phyloP scores from a whole-genome alignment of 2,113 vertebrate species.

The Arvicanthis niloticus region DNA sequence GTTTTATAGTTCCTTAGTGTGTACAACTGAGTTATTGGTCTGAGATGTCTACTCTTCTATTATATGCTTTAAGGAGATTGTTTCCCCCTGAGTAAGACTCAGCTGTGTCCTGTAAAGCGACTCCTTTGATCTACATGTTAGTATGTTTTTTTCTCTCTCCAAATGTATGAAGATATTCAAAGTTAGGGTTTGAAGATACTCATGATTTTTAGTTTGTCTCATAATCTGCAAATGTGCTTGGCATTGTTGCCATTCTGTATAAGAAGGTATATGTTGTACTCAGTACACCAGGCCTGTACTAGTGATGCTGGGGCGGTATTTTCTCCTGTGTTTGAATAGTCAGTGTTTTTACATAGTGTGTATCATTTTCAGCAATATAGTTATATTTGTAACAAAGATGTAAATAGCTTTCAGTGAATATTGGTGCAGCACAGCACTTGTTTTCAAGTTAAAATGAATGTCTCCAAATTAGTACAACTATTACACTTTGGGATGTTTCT shows the following conservation, averaged over 20 bases:
- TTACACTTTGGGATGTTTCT: not conserved
- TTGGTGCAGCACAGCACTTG: not conserved
- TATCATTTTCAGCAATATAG: not conserved
- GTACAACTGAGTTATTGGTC: not conserved
- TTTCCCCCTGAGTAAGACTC: not conserved
- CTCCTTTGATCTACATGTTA: not conserved
- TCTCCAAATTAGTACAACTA: not conserved
- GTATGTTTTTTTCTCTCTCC: slow-evolving; percentile 4
- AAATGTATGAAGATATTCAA: not conserved
- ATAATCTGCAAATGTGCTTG: not conserved
- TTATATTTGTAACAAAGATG: not conserved
- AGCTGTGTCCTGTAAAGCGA: not conserved
- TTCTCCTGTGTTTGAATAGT: slow-evolving; percentile 18
- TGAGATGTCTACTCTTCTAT: not conserved
- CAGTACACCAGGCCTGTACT: not conserved
- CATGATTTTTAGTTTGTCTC: slow-evolving; percentile 23
- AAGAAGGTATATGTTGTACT: not conserved
- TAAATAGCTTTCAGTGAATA: not conserved
- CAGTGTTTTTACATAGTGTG: not conserved
- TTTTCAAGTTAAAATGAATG: not conserved
- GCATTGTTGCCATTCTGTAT: not conserved
- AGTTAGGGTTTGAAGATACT: not conserved
- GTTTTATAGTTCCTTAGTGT: not conserved
- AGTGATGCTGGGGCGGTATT: not conserved
- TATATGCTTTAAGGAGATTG: not conserved